Conservation (phyloP, 2,113 vertebrate genomes). For the Calidris pygmaea region DNA sequence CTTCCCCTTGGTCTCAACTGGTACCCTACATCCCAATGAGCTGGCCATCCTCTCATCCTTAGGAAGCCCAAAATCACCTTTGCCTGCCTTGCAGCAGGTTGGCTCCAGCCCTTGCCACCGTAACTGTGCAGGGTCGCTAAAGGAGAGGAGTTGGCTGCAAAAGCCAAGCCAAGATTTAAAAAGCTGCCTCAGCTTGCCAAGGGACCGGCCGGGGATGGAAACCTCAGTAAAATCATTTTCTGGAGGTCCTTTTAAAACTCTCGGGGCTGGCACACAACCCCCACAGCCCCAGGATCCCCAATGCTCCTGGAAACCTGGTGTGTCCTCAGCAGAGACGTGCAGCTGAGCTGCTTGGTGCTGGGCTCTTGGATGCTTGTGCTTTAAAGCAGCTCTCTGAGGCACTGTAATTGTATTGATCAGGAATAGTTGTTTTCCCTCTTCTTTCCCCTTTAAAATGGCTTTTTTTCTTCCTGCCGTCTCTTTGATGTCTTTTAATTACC, state of each 20-base stretch:
- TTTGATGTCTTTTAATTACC: constrained; percentile 10
- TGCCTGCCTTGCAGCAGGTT: neutral
- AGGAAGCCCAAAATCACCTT: neutral
- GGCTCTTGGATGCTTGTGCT: neutral
- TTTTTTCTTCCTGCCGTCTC: neutral
- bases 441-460: neutral
- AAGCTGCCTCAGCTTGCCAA: neutral
- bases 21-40: neutral
- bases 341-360: neutral
- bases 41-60: neutral
- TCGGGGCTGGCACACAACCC: neutral
- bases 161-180: neutral
- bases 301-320: neutral
- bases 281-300: neutral
- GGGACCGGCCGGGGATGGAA: neutral
- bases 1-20: neutral
- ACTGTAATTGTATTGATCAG: neutral
- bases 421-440: neutral
- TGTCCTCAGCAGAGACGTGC: neutral
- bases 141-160: neutral
- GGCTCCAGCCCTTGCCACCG: neutral
- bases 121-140: neutral
- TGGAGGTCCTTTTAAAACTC: neutral
- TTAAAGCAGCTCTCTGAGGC: neutral
- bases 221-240: neutral